Evolutionary conservation across 2,113 vertebrate species (phyloP).

Genomic region (Rhinolophus sinicus): DNA sequence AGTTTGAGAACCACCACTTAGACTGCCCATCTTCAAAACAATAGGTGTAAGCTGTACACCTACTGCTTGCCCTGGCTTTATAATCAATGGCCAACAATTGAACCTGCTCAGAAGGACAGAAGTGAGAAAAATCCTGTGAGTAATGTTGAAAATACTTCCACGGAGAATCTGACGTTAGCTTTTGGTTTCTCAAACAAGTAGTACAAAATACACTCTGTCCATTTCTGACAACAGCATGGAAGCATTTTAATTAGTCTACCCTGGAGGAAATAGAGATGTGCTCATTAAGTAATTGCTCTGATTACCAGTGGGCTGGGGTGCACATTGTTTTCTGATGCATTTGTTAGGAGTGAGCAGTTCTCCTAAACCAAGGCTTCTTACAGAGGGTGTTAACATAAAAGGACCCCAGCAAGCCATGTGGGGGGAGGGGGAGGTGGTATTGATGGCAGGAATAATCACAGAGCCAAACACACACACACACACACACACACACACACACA

Average conservation of each 20-base stretch:
- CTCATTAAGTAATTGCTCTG: constrained; percentile 71
- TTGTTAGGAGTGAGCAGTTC: background rate
- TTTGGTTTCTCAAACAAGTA: constrained; percentile 53
- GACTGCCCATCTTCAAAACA: background rate
- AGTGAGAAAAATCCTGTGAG: background rate
- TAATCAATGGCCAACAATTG: background rate
- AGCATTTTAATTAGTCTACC: constrained; percentile 76
- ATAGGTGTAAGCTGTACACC: background rate
- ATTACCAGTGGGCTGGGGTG: constrained; percentile 53
- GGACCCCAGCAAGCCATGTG: background rate
- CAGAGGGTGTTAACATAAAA: constrained; percentile 64
- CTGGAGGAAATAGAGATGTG: constrained; percentile 63
- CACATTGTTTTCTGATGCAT: constrained; percentile 59
- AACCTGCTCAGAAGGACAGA: background rate
- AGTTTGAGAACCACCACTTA: background rate
- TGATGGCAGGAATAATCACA: background rate
- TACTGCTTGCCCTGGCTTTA: background rate
- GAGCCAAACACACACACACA: background rate
- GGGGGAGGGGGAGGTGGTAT: background rate
- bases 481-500: background rate
- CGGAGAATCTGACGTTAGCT: background rate
- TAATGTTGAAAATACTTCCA: background rate
- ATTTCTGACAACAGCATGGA: constrained; percentile 71
- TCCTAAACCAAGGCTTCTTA: constrained; percentile 53
- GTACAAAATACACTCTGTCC: constrained; percentile 2